Base-by-base conservation (phyloP, 1,140 invertebrate species). In the Drosophila persimilis region DNA sequence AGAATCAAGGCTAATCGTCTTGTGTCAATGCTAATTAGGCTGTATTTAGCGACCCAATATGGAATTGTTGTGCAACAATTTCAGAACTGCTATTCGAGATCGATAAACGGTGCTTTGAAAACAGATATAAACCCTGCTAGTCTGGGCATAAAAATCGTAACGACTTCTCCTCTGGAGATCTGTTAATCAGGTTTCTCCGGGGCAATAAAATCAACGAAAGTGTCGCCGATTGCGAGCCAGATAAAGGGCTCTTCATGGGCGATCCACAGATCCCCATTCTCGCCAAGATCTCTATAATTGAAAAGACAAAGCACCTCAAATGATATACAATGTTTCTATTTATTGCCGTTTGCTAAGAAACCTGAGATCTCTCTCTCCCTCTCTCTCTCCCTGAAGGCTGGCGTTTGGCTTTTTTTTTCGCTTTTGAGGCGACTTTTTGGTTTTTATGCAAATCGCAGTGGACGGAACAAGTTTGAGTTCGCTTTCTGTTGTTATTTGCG, bases 381-480 rank as follows among this genome's bases (percentile, higher is more conserved):
- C 29, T 20, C 13, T 51, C 7, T 51, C 31, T 31, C 31, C 31
- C 35, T 39, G 11, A 39, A 13, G 11, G 11, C 35, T 39, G 35
- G 11, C 3, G 11, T 51, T 53, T 11, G 6, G 11, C 2, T 7
- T 51, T 11, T 5, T 8, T 31, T 13, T 31, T 52, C 2, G 15
- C 20, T 39, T 53, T 53, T 39, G 29, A 17, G 31, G 41, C 35
- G 31, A 62, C 50, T 45, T 43, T 54, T 73, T 56, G 61, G 26
- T 13, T 44, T 73, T 55, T 61, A 72, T 61, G 67, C 69, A 73
- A 73, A 73, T 63, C 43, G 24, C 17, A 24, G 24, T n/a, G 29
- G 39, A 39, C 17, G 48, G 53, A 76, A 76, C 73, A 70, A 70
- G 73, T 76, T 76, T 76, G 26, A 39, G 73, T 44, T 43, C 35